phyloP scores from a whole-genome alignment of 2,113 vertebrate species.

The Psephotus haematonotus region DNA sequence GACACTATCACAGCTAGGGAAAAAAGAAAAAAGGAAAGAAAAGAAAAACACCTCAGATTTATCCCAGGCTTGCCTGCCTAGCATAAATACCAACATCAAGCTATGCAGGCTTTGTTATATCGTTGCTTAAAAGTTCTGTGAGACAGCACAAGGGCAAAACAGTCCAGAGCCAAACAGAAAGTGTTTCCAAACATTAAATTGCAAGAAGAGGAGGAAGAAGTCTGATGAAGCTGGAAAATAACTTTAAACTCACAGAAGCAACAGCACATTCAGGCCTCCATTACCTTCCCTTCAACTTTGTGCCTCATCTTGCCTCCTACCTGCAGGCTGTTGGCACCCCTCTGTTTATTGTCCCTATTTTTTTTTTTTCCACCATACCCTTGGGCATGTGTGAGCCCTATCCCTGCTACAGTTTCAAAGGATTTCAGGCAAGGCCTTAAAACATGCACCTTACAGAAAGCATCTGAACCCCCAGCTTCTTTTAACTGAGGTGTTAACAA shows the following conservation, averaged over 20 bases:
- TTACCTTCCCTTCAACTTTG: background rate
- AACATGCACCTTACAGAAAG: background rate
- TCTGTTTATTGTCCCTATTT: background rate
- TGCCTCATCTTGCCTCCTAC: background rate
- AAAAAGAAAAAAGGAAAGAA: background rate
- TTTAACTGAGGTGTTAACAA: background rate
- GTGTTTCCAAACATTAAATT: background rate
- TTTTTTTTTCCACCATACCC: background rate
- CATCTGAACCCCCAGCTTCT: background rate
- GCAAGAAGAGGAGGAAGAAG: background rate
- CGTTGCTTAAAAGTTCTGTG: background rate
- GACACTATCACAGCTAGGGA: slow-evolving; percentile 62
- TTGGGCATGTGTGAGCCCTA: background rate
- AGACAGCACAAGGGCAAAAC: slow-evolving; percentile 30
- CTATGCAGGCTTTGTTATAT: background rate
- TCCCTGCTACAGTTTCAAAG: background rate
- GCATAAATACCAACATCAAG: slow-evolving; percentile 53
- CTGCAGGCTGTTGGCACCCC: background rate
- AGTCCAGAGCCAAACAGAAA: background rate
- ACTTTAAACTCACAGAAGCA: background rate
- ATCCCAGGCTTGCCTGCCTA: slow-evolving; percentile 23
- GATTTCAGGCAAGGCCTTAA: background rate
- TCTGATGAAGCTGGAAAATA: background rate
- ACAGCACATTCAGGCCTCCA: background rate
- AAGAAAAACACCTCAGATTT: slow-evolving; percentile 52